Conservation (phyloP, 2,888 invertebrate genomes). For the Scelioninae gen. 2 region DNA sequence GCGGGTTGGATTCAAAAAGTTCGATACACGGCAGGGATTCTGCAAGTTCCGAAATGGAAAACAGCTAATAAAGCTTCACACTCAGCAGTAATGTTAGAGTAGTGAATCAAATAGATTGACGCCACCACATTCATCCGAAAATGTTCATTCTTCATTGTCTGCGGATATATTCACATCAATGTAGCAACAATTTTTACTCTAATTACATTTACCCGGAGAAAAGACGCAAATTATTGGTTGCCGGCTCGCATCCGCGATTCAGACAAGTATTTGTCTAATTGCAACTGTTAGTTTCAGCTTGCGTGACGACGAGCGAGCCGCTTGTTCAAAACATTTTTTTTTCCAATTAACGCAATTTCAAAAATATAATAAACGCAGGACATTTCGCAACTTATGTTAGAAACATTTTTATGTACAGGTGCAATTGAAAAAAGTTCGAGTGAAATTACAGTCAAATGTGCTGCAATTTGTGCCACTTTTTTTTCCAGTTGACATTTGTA, state of each 20-base stretch:
- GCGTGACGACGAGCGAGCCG: conserved; percentile 34
- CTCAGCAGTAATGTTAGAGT: no score
- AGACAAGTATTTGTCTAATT: conserved; percentile 48
- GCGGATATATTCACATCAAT: conserved; percentile 39
- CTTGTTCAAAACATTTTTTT: conserved; percentile 15
- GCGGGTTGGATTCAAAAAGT: no score
- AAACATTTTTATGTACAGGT: conserved; percentile 32
- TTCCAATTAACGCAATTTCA: not conserved
- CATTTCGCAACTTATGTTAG: conserved; percentile 26
- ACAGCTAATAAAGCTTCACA: no score
- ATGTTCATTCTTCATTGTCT: conserved; percentile 40
- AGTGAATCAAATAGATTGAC: no score
- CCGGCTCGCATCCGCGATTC: conserved; percentile 42
- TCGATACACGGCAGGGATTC: no score
- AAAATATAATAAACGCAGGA: not conserved
- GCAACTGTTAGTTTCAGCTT: conserved; percentile 30
- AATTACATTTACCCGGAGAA: conserved; percentile 47
- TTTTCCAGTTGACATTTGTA: conserved; percentile 7
- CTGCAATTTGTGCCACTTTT: not conserved
- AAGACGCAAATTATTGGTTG: conserved; percentile 49
- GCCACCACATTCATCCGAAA: conserved; percentile 34
- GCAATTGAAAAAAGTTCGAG: conserved; percentile 1
- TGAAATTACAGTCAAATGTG: not conserved
- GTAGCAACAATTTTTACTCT: conserved; percentile 46
- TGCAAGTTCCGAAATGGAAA: no score